Conservation (phyloP, 2,113 vertebrate genomes). For the Cisticola juncidis region DNA sequence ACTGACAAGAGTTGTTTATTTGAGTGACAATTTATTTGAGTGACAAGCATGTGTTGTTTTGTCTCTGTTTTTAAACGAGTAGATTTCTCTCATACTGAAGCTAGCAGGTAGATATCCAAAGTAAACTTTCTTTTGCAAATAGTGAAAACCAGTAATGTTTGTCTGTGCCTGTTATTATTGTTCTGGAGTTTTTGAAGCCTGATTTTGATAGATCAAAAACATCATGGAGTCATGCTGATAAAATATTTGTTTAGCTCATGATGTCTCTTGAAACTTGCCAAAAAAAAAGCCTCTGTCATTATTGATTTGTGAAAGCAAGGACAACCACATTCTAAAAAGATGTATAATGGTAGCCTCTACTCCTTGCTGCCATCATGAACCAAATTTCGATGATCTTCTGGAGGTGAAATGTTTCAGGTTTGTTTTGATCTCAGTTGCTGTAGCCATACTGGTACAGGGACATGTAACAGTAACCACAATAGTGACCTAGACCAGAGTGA, state of each 20-base stretch:
- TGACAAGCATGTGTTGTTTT: not conserved
- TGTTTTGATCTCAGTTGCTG: not conserved
- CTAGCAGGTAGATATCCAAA: not conserved
- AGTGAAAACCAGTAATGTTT: not conserved
- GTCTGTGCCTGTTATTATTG: not conserved
- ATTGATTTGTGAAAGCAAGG: not conserved
- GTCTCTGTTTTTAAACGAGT: not conserved
- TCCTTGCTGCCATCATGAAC: not conserved
- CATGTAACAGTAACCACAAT: fast-evolving
- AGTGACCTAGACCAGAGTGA: not conserved
- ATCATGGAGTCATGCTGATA: fast-evolving
- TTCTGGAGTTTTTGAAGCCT: not conserved
- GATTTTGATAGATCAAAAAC: not conserved
- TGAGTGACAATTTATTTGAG: not conserved
- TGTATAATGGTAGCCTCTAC: not conserved
- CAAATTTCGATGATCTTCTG: not conserved
- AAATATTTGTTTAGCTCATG: not conserved
- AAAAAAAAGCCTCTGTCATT: not conserved
- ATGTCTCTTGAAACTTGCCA: not conserved
- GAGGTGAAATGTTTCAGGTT: not conserved
- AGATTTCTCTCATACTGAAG: not conserved
- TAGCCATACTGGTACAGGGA: not conserved
- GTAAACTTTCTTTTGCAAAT: not conserved
- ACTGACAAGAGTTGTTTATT: not conserved
- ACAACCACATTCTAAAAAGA: not conserved